Percentiles rank a stretch among this genome's conserved stretches.
phyloP scores from a whole-genome alignment of 1,140 invertebrate genomes.

The Bradysia coprophila region DNA sequence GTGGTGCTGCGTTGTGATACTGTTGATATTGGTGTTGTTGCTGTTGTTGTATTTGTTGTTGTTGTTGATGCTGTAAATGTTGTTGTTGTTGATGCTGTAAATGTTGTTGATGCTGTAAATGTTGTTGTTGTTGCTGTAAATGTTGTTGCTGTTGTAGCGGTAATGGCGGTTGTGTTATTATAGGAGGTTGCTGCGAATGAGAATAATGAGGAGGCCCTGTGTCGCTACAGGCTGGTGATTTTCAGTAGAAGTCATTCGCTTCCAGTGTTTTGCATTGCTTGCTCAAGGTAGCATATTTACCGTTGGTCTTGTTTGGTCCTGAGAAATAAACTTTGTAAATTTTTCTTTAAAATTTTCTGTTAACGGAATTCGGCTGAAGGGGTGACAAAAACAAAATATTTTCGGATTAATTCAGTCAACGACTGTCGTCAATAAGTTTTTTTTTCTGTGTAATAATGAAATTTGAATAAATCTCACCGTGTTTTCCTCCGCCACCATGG shows the following conservation, averaged over 20 bases:
- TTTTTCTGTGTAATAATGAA: constrained; percentile 4
- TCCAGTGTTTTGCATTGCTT: constrained; percentile 88
- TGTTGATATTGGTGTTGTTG: constrained; percentile 5
- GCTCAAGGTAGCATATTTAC: constrained; percentile 80
- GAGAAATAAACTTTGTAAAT: constrained; percentile 4
- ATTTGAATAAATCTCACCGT: constrained; percentile 1
- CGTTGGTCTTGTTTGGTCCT: constrained; percentile 47
- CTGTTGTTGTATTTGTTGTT: constrained; percentile 9
- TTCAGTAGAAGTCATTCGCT: constrained; percentile 88
- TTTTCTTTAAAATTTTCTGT: constrained; percentile 11
- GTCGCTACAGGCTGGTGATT: constrained; percentile 31
- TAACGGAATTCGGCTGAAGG: constrained; percentile 6
- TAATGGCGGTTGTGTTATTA: too few relatives aligned
- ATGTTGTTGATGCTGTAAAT: constrained; percentile 8
- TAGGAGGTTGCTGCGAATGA: neutral
- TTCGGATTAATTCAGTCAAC: too few relatives aligned
- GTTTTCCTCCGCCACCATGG: constrained; percentile 19
- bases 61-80: constrained; percentile 14
- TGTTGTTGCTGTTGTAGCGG: neutral
- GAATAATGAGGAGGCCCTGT: neutral
- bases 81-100: constrained; percentile 3
- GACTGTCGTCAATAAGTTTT: too few relatives aligned
- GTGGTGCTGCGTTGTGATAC: constrained; percentile 10
- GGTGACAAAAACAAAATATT: constrained; percentile 25
- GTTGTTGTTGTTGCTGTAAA: constrained; percentile 16